phyloP scores from a whole-genome alignment of 2,113 vertebrate genomes.

The Calonectris borealis region DNA sequence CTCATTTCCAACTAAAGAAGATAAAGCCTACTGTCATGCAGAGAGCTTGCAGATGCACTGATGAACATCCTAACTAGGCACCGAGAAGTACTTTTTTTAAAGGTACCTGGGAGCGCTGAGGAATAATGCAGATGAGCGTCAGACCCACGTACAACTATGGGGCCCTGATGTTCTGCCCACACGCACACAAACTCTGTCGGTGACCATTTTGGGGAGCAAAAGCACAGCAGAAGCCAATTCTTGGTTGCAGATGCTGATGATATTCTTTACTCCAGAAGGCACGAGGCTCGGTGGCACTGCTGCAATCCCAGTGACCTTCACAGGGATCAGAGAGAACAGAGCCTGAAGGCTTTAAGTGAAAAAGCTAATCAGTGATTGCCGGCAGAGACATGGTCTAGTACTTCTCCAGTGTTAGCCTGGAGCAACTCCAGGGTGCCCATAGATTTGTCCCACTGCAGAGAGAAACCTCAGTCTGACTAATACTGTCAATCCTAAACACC shows the following conservation, averaged over 20 bases:
- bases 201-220: background rate
- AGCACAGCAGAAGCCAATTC: background rate
- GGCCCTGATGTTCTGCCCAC: background rate
- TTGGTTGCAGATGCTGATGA: background rate
- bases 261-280: background rate
- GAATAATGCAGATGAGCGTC: background rate
- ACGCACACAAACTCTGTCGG: background rate
- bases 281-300: background rate
- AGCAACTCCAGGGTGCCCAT: background rate
- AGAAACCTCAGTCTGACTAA: background rate
- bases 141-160: accelerated
- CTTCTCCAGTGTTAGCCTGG: background rate
- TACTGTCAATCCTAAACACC: background rate
- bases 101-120: background rate
- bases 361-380: background rate
- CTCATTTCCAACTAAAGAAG: constrained; percentile 19
- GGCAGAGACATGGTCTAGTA: background rate
- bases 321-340: background rate
- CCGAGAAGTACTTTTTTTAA: background rate
- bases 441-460: background rate
- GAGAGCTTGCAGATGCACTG: constrained; percentile 28
- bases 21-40: background rate
- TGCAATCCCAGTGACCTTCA: constrained; percentile 42
- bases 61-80: background rate
- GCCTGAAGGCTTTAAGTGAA: background rate